Base-by-base conservation (phyloP, 1,140 invertebrate genomes). In the Trichoplusia ni region DNA sequence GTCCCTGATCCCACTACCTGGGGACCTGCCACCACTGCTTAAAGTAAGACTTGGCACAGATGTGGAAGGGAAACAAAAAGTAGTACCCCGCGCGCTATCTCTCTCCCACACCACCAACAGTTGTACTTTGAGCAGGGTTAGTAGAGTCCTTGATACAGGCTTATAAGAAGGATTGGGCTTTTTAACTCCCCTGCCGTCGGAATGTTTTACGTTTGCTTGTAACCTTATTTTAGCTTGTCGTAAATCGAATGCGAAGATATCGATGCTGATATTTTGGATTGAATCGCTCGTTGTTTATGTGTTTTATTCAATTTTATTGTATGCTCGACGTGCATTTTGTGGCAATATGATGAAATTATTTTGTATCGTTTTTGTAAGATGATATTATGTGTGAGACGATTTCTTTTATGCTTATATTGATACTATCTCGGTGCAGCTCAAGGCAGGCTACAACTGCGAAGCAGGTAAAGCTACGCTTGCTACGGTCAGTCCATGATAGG, bases 121-220 rank as follows among this genome's bases (percentile, higher is more conserved):
- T n/a, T n/a, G n/a, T n/a, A n/a, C n/a, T n/a, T n/a, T n/a, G n/a
- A n/a, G n/a, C n/a, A n/a, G n/a, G n/a, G n/a, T n/a, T n/a, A n/a
- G n/a, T n/a, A n/a, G n/a, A n/a, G n/a, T n/a, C n/a, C n/a, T n/a
- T n/a, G 51, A 56, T 56, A 56, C 51, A n/a, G 13, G 33, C 51
- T 53, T 21, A 23, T 11, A 56, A 27, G 47, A 51, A 51, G 35
- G 33, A 40, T 40, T 56, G 38, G 35, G 33, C 51, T 56, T 56
- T 56, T 56, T 40, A 56, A 56, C 51, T 51, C 35, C 51, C 51
- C 19, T 9, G 21, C 21, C 47, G 47, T 13, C 25, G 31, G 29
- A 13, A 51, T 40, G 37, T 56, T 40, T 56, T 38, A 40, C 14
- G 21, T 27, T 40, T 27, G 23, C 35, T 16, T 56, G 21, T 54